Evolutionary conservation across 2,113 vertebrate genomes (phyloP).

Genomic region (Tauraco erythrolophus): DNA sequence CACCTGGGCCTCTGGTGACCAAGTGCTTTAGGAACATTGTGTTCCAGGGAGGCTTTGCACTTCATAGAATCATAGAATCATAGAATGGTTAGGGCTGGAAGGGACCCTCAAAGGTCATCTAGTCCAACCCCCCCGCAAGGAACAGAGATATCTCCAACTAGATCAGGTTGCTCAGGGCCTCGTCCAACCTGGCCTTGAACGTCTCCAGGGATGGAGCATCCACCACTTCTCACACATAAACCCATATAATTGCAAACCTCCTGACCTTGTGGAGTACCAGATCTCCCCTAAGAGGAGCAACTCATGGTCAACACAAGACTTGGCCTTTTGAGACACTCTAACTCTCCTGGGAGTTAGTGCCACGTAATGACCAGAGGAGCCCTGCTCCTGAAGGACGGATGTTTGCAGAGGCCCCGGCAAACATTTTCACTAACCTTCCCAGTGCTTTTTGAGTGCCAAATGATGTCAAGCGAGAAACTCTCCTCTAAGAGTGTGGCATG

Average conservation of each 20-base stretch:
- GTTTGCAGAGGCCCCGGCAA: not conserved
- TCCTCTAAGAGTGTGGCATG: not conserved
- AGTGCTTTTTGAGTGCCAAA: not conserved
- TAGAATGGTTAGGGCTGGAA: too few relatives aligned
- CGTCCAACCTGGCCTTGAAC: too few relatives aligned
- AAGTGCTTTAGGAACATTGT: not conserved
- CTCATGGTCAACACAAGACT: not conserved
- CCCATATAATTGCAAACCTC: not conserved
- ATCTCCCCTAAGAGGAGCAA: not conserved
- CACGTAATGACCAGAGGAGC: fast-evolving
- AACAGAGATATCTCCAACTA: too few relatives aligned
- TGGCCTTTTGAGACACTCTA: not conserved
- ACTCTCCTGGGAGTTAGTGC: not conserved
- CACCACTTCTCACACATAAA: not conserved
- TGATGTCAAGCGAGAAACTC: not conserved
- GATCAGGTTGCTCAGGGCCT: too few relatives aligned
- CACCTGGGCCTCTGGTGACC: not conserved
- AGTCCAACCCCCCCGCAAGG: too few relatives aligned
- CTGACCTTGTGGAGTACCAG: fast-evolving
- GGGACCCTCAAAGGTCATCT: too few relatives aligned
- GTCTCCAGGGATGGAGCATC: too few relatives aligned
- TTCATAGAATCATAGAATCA: too few relatives aligned
- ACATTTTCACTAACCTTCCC: not conserved
- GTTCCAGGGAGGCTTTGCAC: not conserved
- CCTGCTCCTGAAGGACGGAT: not conserved